Conservation (phyloP, 1,140 invertebrate genomes). For the Ostrea edulis region DNA sequence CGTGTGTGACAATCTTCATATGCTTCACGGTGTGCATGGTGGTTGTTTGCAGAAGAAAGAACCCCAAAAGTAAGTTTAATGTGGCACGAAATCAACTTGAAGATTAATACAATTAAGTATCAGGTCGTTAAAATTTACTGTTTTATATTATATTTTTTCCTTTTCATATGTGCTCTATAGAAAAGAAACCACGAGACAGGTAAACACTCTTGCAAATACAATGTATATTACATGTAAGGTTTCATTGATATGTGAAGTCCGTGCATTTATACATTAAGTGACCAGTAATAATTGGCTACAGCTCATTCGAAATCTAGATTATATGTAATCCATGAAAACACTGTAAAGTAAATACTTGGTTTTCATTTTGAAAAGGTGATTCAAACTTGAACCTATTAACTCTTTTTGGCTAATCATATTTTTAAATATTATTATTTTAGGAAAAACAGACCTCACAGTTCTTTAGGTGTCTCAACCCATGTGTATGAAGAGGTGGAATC, state of each 20-base stretch:
- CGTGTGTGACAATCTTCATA: not conserved
- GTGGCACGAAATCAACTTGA: not conserved
- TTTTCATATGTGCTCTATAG: too few relatives aligned
- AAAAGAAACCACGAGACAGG: too few relatives aligned
- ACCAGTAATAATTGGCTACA: too few relatives aligned
- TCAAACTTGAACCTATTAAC: not conserved
- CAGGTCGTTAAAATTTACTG: too few relatives aligned
- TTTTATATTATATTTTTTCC: too few relatives aligned
- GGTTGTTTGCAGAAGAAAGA: not conserved
- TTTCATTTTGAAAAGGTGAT: not conserved
- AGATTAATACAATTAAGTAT: too few relatives aligned
- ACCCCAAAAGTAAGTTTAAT: not conserved
- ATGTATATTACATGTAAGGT: too few relatives aligned
- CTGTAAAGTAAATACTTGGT: not conserved
- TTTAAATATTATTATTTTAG: not conserved
- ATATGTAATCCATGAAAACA: too few relatives aligned
- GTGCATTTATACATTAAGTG: too few relatives aligned
- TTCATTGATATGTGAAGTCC: too few relatives aligned
- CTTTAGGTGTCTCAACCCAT: conserved; percentile 2
- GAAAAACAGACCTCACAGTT: conserved; percentile 7
- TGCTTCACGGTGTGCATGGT: not conserved
- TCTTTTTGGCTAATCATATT: not conserved
- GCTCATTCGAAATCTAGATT: too few relatives aligned
- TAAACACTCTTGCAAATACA: too few relatives aligned
- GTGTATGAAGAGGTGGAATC: conserved; percentile 6